Base-by-base conservation (phyloP, 2,797 vertebrate species). In the Mus spretus region DNA sequence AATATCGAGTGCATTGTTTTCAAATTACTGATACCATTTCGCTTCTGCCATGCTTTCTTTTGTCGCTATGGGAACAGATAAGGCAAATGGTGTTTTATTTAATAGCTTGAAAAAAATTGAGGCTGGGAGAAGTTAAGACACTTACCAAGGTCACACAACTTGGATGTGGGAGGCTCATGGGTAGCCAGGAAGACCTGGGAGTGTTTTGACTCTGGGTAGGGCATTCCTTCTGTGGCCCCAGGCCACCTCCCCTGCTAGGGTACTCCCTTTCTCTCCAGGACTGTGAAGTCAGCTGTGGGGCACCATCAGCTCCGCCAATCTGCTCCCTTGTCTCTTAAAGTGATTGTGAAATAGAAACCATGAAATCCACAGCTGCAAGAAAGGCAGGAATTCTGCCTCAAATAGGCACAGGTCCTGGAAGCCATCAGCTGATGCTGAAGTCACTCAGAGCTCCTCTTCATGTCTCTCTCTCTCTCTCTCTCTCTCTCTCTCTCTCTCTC, bases 341-440 rank as follows among this genome's bases (percentile, higher is more conserved):
- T 82, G 95, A 96, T 95, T 97, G 90, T 88, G 97, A 97, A 98
- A 96, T 95, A 94, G 31, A 96, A 96, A 94, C 72, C 47, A 53
- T 78, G 81, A 94, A 97, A 53, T 83, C 96, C 93, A 24, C 89
- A 98, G 59, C 80, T 90, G 96, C 87, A 89, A 47, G 96, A 96
- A 89, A 61, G 5, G 97, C 96, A 96, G 97, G 93, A 93, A 91
- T 96, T 89, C 96, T 97, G 84, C 95, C 79, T 95, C 96, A 96
- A 95, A 95, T 85, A 93, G 78, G 94, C 97, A 72, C 74, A 44
- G 10, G 82, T 57, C 96, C 90, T 98, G 97, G 93, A 97, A 98
- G 85, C 92, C 40, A 22, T 93, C 92, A 96, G 97, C 89, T 90
- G 94, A 97, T 96, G 87, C 89, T 94, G 79, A 97, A 97, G 89